Conservation (phyloP, 2,888 invertebrate genomes). For the Bedellia somnulentella region DNA sequence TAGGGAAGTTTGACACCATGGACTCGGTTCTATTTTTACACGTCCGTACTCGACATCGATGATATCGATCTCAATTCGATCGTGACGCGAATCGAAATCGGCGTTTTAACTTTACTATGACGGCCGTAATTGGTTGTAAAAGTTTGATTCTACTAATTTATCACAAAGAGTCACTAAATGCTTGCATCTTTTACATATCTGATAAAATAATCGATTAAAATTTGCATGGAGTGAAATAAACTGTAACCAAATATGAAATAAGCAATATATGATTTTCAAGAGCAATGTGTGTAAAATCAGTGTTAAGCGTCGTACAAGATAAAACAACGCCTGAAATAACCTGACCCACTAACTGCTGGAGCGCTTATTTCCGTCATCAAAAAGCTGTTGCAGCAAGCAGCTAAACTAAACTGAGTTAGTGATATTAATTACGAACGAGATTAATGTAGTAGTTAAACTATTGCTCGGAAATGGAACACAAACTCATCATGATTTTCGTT, state of each 20-base stretch:
- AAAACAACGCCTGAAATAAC: constrained; percentile 51
- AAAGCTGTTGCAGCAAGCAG: constrained; percentile 22
- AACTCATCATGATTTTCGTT: too few species aligned
- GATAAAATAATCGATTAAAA: too few species aligned
- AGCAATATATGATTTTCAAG: too few species aligned
- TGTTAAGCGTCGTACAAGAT: too few species aligned
- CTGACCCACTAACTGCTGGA: constrained; percentile 57
- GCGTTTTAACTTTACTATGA: neutral
- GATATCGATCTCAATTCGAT: constrained; percentile 19
- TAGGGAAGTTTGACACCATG: constrained; percentile 42
- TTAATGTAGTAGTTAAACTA: constrained; percentile 16
- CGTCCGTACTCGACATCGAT: constrained; percentile 20
- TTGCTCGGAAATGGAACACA: constrained; percentile 8
- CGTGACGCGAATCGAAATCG: constrained; percentile 14
- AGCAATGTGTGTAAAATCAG: too few species aligned
- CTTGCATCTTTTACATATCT: too few species aligned
- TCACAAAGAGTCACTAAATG: too few species aligned
- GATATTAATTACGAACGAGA: constrained; percentile 23
- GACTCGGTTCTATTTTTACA: constrained; percentile 39
- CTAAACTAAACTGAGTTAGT: constrained; percentile 19
- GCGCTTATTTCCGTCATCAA: constrained; percentile 57
- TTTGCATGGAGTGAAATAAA: too few species aligned
- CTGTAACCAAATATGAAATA: too few species aligned
- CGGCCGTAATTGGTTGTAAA: constrained; percentile 4
- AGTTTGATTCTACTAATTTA: too few species aligned